Evolutionary conservation across 2,113 vertebrate species (phyloP).

Genomic region (Sander lucioperca): DNA sequence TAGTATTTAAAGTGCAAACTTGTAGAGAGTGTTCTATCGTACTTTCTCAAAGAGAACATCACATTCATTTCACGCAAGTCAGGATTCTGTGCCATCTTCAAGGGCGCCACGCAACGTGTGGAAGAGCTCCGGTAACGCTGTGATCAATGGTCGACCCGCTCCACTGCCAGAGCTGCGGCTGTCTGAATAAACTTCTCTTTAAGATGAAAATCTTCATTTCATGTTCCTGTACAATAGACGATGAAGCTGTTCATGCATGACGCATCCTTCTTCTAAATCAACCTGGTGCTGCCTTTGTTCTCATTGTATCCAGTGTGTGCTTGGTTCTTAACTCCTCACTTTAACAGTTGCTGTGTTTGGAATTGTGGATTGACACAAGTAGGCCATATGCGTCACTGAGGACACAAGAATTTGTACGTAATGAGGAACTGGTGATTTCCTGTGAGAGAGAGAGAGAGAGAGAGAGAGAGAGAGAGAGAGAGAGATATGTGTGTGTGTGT

Average conservation of each 20-base stretch:
- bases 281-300: conserved; percentile 2
- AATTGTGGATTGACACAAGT: neutral
- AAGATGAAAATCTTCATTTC: too few relatives aligned
- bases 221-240: too few relatives aligned
- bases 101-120: neutral
- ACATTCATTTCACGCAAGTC: neutral
- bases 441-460: neutral
- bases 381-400: neutral
- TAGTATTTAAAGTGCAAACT: neutral
- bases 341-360: neutral
- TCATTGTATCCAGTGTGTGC: neutral
- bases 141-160: neutral
- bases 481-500: conserved; percentile 12
- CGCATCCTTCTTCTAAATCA: neutral
- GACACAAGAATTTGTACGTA: neutral
- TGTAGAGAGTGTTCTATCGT: too few relatives aligned
- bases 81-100: neutral
- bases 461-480: too few relatives aligned
- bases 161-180: neutral
- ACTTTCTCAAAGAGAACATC: neutral
- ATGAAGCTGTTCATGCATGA: neutral
- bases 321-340: neutral
- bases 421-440: conserved; percentile 32
- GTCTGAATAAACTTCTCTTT: neutral
- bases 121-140: neutral